phyloP scores from a whole-genome alignment of 2,888 invertebrate species.

The Lagria hirta region DNA sequence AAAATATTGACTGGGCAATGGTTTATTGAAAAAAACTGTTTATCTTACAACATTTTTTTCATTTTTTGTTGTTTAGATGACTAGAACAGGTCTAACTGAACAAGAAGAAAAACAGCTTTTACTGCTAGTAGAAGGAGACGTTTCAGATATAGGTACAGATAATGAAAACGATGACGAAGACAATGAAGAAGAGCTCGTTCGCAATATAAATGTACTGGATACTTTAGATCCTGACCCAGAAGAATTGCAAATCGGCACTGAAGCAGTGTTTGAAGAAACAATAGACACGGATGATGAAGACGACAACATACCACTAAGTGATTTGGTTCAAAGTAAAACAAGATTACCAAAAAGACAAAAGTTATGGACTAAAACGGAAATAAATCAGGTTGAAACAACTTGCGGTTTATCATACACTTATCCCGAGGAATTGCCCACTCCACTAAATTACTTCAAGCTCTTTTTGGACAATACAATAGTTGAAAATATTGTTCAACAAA shows the following conservation, averaged over 20 bases:
- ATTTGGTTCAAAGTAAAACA: not conserved
- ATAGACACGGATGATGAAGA: not conserved
- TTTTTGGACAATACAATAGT: slow-evolving; percentile 15
- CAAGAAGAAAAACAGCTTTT: slow-evolving; percentile 18
- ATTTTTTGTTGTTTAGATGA: too few species aligned
- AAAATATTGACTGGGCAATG: too few species aligned
- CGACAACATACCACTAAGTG: not conserved
- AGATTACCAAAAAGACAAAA: not conserved
- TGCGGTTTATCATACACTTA: not conserved
- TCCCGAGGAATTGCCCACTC: not conserved
- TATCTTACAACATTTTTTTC: too few species aligned
- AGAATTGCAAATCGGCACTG: not conserved
- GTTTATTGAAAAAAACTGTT: too few species aligned
- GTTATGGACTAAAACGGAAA: not conserved
- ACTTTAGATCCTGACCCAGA: not conserved
- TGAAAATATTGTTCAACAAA: slow-evolving; percentile 27
- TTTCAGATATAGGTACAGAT: slow-evolving; percentile 12
- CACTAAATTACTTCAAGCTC: not conserved
- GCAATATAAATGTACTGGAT: not conserved
- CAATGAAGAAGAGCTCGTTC: not conserved
- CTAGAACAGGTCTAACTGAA: slow-evolving; percentile 13
- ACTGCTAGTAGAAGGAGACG: slow-evolving; percentile 17
- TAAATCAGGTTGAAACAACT: not conserved
- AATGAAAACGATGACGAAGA: not conserved
- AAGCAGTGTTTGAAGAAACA: not conserved